phyloP scores from a whole-genome alignment of 1,140 invertebrate species.

The Cherax quadricarinatus region DNA sequence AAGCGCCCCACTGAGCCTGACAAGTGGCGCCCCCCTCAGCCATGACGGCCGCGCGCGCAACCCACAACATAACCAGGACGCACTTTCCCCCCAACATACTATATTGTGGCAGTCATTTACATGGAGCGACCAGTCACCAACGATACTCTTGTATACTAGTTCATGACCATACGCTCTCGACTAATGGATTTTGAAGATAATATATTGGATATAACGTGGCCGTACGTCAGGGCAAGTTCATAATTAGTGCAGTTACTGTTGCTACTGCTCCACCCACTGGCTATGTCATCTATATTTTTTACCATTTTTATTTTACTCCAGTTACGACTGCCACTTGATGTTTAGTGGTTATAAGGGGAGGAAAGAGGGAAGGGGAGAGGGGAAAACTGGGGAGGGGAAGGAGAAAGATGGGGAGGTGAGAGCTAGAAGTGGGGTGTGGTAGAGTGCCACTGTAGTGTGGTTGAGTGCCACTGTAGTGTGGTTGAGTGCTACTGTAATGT shows the following conservation, averaged over 20 bases:
- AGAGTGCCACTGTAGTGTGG: neutral
- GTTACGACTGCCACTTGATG: too few relatives aligned
- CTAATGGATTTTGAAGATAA: neutral
- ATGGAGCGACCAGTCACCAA: neutral
- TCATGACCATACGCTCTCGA: neutral
- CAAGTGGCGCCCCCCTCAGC: neutral
- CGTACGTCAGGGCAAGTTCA: neutral
- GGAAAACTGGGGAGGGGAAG: neutral
- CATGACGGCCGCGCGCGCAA: neutral
- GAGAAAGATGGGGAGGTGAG: neutral
- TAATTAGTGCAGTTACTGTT: neutral
- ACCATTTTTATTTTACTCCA: too few relatives aligned
- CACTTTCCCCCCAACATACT: neutral
- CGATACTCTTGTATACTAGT: neutral
- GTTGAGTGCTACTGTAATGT: too few relatives aligned
- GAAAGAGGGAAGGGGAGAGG: neutral
- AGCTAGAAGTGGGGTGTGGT: neutral
- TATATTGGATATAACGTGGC: neutral
- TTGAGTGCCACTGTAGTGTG: too few relatives aligned
- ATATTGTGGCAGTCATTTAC: neutral
- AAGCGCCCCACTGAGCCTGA: neutral
- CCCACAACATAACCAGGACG: slow-evolving; percentile 1
- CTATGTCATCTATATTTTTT: too few relatives aligned
- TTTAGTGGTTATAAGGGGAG: too few relatives aligned
- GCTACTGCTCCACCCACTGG: neutral